phyloP scores from a whole-genome alignment of 1,140 invertebrate genomes.

The Trichomalopsis sarcophagae region DNA sequence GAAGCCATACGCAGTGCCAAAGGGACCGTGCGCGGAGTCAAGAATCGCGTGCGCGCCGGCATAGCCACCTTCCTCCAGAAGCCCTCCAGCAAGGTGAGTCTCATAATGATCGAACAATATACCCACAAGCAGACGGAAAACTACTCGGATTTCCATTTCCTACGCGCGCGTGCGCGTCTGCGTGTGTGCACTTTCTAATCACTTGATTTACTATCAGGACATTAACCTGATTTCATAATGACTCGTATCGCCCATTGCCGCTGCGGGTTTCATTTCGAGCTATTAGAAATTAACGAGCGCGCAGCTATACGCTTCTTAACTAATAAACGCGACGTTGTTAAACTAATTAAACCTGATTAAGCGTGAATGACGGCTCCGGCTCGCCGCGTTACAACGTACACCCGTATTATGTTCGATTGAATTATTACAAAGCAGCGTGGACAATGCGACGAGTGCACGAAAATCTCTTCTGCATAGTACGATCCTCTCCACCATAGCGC shows the following conservation, averaged over 20 bases:
- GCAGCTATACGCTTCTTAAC: too few relatives aligned
- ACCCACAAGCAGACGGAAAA: background rate
- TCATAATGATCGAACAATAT: background rate
- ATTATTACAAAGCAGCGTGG: too few relatives aligned
- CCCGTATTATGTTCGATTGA: too few relatives aligned
- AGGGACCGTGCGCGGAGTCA: conserved; percentile 93
- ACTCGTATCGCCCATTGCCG: background rate
- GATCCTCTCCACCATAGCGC: too few relatives aligned
- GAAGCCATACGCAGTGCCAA: conserved; percentile 90
- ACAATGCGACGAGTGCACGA: too few relatives aligned
- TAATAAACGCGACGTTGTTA: too few relatives aligned
- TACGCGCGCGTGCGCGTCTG: background rate
- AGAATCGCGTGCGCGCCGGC: conserved; percentile 93
- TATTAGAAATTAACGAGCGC: background rate
- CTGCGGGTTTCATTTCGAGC: background rate
- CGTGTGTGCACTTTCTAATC: background rate
- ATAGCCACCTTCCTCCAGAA: conserved; percentile 94
- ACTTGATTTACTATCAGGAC: background rate
- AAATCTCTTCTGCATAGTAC: too few relatives aligned
- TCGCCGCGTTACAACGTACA: too few relatives aligned
- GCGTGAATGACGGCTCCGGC: too few relatives aligned
- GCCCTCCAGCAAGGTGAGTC: conserved; percentile 81
- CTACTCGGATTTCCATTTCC: conserved; percentile 13
- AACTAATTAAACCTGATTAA: too few relatives aligned
- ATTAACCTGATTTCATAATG: conserved; percentile 4